These are phyloP conservation scores for Nyctalus aviator DNA, from an alignment of 2,797 vertebrate genomes.

Conservation along the genomic window DNA sequence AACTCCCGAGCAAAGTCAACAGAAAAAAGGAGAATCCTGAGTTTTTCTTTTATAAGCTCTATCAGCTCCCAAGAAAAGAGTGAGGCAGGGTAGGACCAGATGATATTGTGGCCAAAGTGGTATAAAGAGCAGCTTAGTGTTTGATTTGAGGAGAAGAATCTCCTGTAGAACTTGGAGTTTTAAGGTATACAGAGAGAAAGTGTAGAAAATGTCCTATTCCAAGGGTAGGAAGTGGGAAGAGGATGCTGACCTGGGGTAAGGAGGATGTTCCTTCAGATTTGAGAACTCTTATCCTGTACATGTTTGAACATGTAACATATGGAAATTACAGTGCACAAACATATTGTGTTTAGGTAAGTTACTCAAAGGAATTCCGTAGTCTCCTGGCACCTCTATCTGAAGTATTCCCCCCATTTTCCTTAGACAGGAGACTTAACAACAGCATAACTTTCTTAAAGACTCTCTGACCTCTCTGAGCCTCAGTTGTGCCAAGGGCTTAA, in stretches of 20 bases:
- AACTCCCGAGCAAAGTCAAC: conserved; percentile 16
- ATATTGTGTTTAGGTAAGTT: not conserved
- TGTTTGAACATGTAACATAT: not conserved
- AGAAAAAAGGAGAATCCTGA: not conserved
- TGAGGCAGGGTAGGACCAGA: not conserved
- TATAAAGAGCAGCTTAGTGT: not conserved
- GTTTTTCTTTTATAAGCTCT: not conserved
- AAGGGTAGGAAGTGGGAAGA: not conserved
- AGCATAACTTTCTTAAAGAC: not conserved
- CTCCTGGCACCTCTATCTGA: not conserved
- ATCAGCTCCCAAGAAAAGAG: not conserved
- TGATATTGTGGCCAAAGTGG: not conserved
- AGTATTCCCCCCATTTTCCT: not conserved
- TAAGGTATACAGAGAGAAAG: not conserved
- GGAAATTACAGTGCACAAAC: not conserved
- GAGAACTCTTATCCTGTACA: not conserved
- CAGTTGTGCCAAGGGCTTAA: not conserved
- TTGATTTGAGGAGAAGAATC: not conserved
- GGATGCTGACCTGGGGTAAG: not conserved
- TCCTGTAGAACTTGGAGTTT: not conserved
- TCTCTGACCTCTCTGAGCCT: not conserved
- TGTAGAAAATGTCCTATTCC: not conserved
- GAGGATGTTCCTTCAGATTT: not conserved
- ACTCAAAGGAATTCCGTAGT: not conserved
- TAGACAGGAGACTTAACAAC: not conserved